These are phyloP conservation scores for Napeogenes sylphis DNA, from an alignment of 2,888 invertebrate genomes.

Conservation along the genomic window DNA sequence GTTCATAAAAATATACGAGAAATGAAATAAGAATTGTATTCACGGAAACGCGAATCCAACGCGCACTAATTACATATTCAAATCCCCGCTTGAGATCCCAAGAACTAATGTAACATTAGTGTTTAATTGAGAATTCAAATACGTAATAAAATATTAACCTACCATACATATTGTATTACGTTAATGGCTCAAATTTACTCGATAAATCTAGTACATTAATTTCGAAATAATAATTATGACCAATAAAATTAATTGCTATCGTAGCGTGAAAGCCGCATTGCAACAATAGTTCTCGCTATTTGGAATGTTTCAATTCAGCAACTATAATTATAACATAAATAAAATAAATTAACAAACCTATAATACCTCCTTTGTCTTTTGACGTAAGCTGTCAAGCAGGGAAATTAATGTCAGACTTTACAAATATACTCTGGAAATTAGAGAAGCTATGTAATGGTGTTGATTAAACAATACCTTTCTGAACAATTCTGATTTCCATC, in stretches of 20 bases:
- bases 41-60: neutral
- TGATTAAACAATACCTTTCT: slow-evolving; percentile 11
- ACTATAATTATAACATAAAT: neutral
- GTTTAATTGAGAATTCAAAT: slow-evolving; percentile 16
- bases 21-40: neutral
- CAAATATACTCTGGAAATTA: slow-evolving; percentile 1
- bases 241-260: neutral
- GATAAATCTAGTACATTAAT: slow-evolving; percentile 3
- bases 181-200: slow-evolving; percentile 1
- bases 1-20: neutral
- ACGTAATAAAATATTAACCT: slow-evolving; percentile 18
- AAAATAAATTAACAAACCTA: neutral
- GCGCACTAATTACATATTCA: slow-evolving; percentile 1
- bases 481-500: slow-evolving; percentile 14
- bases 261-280: neutral
- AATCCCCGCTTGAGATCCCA: slow-evolving; percentile 13
- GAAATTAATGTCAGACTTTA: neutral
- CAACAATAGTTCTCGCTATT: neutral
- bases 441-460: neutral
- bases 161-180: slow-evolving; percentile 7
- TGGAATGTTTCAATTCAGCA: neutral
- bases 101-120: slow-evolving; percentile 19
- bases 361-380: neutral
- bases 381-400: neutral
- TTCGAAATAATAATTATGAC: slow-evolving; percentile 1